Evolutionary conservation across 1,140 invertebrate genomes (phyloP), one percentile per base, ranked within the genome.

Genomic region (Lysiphlebus fabarum): DNA sequence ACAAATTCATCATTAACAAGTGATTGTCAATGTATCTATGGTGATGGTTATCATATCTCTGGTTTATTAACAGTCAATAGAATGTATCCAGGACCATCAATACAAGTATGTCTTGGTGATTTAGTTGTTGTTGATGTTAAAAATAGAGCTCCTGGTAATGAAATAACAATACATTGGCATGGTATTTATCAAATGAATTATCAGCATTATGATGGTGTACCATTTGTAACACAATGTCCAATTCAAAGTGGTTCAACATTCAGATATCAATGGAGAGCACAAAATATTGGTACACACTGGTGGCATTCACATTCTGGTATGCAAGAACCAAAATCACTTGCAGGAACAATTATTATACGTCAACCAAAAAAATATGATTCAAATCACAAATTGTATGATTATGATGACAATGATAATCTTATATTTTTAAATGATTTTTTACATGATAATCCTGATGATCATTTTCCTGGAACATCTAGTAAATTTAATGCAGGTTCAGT

Each of bases 151-250:
- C 82, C 87, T 67, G 90, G 90, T 58, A 86, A 90, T 81, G 87
- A 88, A 70, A 83, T 89, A 1, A 89, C 87, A 1, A 87, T 96
- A 59, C 94, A 96, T 78, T 96, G 92, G 92, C 90, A 92, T 68
- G 90, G 90, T 47, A 83, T 95, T 47, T 88, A 85, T 75, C 92
- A 94, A 79, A 79, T 84, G 40, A 88, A 86, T 44, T 87, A 88
- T 4, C 92, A 91, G 66, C 92, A 91, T 74, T 94, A 91, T 74
- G 94, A 96, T 72, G 93, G 94, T 38, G 93, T 95, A 36, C 91
- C 93, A 5, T 90, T 89, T 59, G 85, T 96, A 9, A 94, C 92
- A 0, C 93, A 96, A 74, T 95, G 93, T 77, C 93, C 93, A 7
- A 95, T 96, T 66, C 80, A 84, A 59, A 86, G 92, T 70, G 87